These are phyloP conservation scores for Hydraecia micacea DNA, from an alignment of 2,888 invertebrate species.

Conservation along the genomic window DNA sequence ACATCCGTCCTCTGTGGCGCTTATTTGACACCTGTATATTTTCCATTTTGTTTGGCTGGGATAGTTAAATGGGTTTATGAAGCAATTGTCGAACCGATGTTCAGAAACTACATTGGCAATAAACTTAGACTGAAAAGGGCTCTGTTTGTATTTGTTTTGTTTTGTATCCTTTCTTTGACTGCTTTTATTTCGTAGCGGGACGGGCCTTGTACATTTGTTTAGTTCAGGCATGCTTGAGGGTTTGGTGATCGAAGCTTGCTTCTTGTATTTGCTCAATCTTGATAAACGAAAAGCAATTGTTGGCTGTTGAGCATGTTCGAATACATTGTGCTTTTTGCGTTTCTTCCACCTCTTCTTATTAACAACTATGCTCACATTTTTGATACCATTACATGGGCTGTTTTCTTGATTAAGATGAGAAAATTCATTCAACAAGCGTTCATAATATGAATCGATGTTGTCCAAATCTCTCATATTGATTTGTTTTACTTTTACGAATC, in stretches of 20 bases:
- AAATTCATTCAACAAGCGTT: slow-evolving; percentile 18
- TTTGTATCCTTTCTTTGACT: neutral
- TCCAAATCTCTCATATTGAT: slow-evolving; percentile 36
- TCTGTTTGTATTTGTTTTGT: slow-evolving; percentile 14
- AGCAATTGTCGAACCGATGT: slow-evolving; percentile 33
- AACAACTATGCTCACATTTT: slow-evolving; percentile 41
- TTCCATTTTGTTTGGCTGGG: slow-evolving; percentile 44
- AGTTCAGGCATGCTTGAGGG: slow-evolving; percentile 51
- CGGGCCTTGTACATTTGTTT: slow-evolving; percentile 14
- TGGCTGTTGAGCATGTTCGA: slow-evolving; percentile 17
- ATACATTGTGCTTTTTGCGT: slow-evolving; percentile 19
- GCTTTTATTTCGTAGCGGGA: slow-evolving; percentile 1
- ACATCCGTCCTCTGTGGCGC: slow-evolving; percentile 56
- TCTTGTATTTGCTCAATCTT: neutral
- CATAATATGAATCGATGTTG: slow-evolving; percentile 3
- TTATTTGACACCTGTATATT: slow-evolving; percentile 53
- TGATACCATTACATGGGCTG: slow-evolving; percentile 16
- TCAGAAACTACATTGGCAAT: slow-evolving; percentile 52
- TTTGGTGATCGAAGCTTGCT: neutral
- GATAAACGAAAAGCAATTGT: slow-evolving; percentile 34
- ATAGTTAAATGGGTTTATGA: slow-evolving; percentile 19
- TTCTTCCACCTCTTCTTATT: slow-evolving; percentile 41
- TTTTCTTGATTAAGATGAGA: slow-evolving; percentile 9
- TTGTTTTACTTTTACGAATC: slow-evolving; percentile 2
- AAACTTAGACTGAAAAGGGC: slow-evolving; percentile 39